Percentiles rank a stretch among this genome's conserved stretches.
These are phyloP conservation scores for Sturnus vulgaris DNA, from an alignment of 2,113 vertebrate genomes.

Conservation along the genomic window DNA sequence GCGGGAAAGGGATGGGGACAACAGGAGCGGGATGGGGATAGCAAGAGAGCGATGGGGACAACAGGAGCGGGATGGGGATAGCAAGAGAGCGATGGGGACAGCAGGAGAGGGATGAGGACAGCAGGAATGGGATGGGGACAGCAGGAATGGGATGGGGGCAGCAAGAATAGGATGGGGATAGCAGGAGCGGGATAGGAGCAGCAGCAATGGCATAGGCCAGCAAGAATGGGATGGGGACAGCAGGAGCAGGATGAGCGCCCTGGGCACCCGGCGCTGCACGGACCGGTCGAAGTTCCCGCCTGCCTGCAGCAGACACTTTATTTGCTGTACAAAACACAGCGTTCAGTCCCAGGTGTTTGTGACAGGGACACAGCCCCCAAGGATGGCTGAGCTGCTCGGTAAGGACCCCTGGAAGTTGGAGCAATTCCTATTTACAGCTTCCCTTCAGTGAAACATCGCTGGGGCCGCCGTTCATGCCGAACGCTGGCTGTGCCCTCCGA, in stretches of 20 bases:
- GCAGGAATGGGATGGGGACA: rapidly evolving
- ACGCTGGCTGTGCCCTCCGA: background rate
- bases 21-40: rapidly evolving
- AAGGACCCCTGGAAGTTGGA: background rate
- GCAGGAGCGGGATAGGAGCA: rapidly evolving
- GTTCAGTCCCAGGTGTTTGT: too few relatives aligned
- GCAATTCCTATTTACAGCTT: background rate
- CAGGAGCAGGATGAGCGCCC: rapidly evolving
- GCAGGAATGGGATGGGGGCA: rapidly evolving
- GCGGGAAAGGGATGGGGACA: rapidly evolving
- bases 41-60: rapidly evolving
- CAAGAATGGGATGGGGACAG: rapidly evolving
- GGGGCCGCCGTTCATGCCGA: background rate
- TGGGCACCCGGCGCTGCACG: rapidly evolving
- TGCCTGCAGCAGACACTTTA: background rate
- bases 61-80: rapidly evolving
- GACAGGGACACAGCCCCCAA: background rate
- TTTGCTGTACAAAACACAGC: rapidly evolving
- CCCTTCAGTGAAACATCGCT: background rate
- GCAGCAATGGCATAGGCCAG: rapidly evolving
- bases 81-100: too few relatives aligned
- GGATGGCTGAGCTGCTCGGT: background rate
- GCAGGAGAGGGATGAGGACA: rapidly evolving
- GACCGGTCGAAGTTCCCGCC: rapidly evolving
- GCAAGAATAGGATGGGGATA: rapidly evolving